Percentiles rank a stretch among this genome's conserved stretches.
Conservation (phyloP, 2,888 invertebrate species). For the Brachypterus glaber region DNA sequence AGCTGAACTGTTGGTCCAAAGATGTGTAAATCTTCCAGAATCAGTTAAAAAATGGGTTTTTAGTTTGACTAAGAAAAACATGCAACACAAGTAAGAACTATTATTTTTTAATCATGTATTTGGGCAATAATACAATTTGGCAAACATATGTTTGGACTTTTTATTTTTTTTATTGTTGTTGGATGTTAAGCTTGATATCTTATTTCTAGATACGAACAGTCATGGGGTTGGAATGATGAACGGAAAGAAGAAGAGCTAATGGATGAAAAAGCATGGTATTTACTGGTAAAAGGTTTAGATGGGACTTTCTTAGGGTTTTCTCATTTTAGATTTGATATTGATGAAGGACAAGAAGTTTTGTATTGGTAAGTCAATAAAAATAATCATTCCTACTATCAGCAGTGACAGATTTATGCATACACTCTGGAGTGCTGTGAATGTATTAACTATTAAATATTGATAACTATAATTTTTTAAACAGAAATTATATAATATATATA, state of each 20-base stretch:
- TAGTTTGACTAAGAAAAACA: conserved; percentile 66
- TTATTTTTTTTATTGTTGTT: conserved; percentile 2
- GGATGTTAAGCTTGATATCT: conserved; percentile 6
- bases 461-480: too few relatives aligned
- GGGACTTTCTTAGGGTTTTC: conserved; percentile 58
- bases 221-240: conserved; percentile 73
- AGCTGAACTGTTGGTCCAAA: conserved; percentile 51
- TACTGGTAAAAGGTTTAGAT: conserved; percentile 50
- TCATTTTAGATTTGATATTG: conserved; percentile 78
- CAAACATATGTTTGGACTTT: conserved; percentile 13
- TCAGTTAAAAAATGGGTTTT: conserved; percentile 59
- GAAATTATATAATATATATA: too few relatives aligned
- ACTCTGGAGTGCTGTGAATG: too few relatives aligned
- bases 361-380: conserved; percentile 73
- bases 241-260: conserved; percentile 64
- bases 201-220: conserved; percentile 52
- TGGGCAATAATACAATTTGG: too few relatives aligned
- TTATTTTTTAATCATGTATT: neutral
- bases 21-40: conserved; percentile 48
- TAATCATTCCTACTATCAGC: too few relatives aligned
- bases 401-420: too few relatives aligned
- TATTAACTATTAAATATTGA: too few relatives aligned
- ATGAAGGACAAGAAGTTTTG: conserved; percentile 64
- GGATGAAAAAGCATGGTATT: conserved; percentile 63
- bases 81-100: conserved; percentile 59